phyloP scores from a whole-genome alignment of 2,888 invertebrate genomes.

The Drosophila leonis region DNA sequence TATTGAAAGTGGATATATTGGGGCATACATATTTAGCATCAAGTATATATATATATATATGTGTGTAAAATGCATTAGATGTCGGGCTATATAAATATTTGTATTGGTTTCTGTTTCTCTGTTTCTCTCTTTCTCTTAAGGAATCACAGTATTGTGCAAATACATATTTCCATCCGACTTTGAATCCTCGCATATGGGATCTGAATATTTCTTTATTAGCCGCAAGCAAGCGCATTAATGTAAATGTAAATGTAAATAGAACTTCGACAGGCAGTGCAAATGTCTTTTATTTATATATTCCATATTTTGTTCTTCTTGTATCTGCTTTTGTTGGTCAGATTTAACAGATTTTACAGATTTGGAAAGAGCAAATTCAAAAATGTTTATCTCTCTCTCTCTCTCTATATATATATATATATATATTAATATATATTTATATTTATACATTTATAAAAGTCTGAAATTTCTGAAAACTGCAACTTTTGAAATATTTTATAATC shows the following conservation, averaged over 20 bases:
- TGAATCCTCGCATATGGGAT: slow-evolving; percentile 8
- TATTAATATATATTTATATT: neutral
- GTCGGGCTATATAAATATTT: slow-evolving; percentile 15
- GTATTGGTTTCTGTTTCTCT: neutral
- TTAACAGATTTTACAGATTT: slow-evolving; percentile 3
- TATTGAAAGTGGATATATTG: slow-evolving; percentile 35
- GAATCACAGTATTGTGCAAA: slow-evolving; percentile 76
- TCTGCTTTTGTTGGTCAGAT: slow-evolving; percentile 1
- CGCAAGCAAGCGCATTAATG: slow-evolving; percentile 28
- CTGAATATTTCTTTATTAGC: slow-evolving; percentile 4
- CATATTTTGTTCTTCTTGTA: neutral
- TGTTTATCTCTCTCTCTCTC: neutral
- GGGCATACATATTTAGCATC: slow-evolving; percentile 53
- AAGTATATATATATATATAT: slow-evolving; percentile 27
- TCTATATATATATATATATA: neutral
- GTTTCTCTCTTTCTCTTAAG: slow-evolving; percentile 4
- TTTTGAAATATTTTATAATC: slow-evolving; percentile 29
- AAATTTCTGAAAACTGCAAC: slow-evolving; percentile 9
- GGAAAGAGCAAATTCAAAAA: slow-evolving; percentile 18
- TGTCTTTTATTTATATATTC: slow-evolving; percentile 17
- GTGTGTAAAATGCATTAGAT: slow-evolving; percentile 30
- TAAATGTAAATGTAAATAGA: slow-evolving; percentile 25
- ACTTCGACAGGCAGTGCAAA: slow-evolving; percentile 47
- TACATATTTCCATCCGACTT: slow-evolving; percentile 15
- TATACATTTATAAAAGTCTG: neutral